phyloP scores from a whole-genome alignment of 1,140 invertebrate species.

The Drosophila albomicans region DNA sequence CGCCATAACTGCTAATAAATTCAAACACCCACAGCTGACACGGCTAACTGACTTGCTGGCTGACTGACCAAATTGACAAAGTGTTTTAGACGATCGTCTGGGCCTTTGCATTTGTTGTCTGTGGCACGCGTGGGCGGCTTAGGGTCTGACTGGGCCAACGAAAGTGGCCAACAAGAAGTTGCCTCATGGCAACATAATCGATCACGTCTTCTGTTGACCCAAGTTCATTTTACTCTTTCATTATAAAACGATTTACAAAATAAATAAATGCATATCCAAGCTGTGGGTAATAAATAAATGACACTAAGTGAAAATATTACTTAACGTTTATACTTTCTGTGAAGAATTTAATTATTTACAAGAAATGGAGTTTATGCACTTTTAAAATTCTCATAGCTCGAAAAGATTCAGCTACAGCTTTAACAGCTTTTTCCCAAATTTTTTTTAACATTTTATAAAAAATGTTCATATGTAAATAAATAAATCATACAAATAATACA shows the following conservation, averaged over 20 bases:
- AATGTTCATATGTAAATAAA: no score
- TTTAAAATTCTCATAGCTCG: no score
- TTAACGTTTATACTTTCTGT: no score
- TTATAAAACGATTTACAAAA: slow-evolving; percentile 7
- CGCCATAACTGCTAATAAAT: slow-evolving; percentile 74
- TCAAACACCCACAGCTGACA: slow-evolving; percentile 72
- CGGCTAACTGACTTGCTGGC: slow-evolving; percentile 1
- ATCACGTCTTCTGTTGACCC: slow-evolving; percentile 27
- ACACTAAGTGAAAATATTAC: not conserved
- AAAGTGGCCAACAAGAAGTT: slow-evolving; percentile 45
- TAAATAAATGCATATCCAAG: not conserved
- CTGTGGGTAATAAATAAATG: slow-evolving; percentile 8
- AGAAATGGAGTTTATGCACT: no score
- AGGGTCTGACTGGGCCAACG: slow-evolving; percentile 54
- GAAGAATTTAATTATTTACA: no score
- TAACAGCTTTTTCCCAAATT: no score
- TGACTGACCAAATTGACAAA: slow-evolving; percentile 35
- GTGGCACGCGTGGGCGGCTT: slow-evolving; percentile 22
- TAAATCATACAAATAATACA: no score
- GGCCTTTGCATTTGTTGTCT: slow-evolving; percentile 17
- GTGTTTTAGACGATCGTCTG: slow-evolving; percentile 47
- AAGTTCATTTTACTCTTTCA: slow-evolving; percentile 10
- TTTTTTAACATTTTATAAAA: no score
- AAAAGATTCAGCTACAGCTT: no score
- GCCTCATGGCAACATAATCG: slow-evolving; percentile 19